These are phyloP conservation scores for Anguilla pacifica DNA, from an alignment of 2,797 vertebrate species.

Conservation along the genomic window DNA sequence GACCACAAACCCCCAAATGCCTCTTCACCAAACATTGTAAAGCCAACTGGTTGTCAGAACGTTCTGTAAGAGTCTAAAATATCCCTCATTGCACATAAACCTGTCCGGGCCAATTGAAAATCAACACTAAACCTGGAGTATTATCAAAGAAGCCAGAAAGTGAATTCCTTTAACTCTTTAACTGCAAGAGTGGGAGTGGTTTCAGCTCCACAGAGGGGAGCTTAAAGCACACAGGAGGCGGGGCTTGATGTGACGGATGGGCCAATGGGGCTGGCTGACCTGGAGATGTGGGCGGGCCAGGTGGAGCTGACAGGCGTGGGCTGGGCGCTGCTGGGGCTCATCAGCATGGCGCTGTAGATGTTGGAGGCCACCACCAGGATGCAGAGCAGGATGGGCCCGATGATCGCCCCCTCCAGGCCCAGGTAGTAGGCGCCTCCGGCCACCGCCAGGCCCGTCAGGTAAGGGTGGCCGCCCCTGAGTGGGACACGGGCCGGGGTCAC, in stretches of 20 bases:
- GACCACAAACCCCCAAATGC: background rate
- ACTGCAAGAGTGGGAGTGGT: background rate
- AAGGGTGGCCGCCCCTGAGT: conserved; percentile 91
- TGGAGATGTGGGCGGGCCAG: conserved; percentile 77
- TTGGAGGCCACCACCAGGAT: conserved; percentile 97
- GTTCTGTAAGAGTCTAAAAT: background rate
- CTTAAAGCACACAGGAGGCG: background rate
- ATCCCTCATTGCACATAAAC: background rate
- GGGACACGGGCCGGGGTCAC: conserved; percentile 21
- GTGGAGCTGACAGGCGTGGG: conserved; percentile 82
- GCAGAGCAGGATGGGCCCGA: conserved; percentile 96
- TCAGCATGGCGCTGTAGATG: conserved; percentile 97
- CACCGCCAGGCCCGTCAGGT: conserved; percentile 93
- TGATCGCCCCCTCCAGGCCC: conserved; percentile 95
- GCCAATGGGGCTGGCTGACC: conserved; percentile 61
- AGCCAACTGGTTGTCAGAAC: background rate
- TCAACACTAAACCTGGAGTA: background rate
- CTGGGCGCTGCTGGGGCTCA: conserved; percentile 87
- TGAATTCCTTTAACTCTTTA: background rate
- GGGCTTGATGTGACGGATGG: background rate
- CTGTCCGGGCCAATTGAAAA: background rate
- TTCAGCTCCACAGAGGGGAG: background rate
- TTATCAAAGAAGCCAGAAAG: background rate
- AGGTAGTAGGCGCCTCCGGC: conserved; percentile 96
- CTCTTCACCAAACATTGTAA: background rate